phyloP scores from a whole-genome alignment of 2,888 invertebrate species.

The Bombylius discolor region DNA sequence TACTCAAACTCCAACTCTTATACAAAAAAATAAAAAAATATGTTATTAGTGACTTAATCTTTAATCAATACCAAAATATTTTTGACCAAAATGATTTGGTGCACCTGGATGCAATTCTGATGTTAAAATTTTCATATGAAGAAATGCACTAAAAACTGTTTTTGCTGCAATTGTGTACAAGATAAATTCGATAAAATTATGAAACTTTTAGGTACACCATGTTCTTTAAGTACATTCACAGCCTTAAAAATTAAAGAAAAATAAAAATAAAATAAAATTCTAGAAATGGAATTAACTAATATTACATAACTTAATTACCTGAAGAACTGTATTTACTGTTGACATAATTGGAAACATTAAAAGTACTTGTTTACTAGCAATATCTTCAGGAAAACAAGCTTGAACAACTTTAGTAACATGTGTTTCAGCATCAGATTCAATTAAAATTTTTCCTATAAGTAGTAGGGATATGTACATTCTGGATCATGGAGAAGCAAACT shows the following conservation, averaged over 20 bases:
- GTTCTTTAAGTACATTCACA: constrained; percentile 84
- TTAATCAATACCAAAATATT: constrained; percentile 96
- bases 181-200: constrained; percentile 96
- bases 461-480: too few species aligned
- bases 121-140: constrained; percentile 86
- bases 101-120: constrained; percentile 91
- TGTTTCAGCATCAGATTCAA: constrained; percentile 91
- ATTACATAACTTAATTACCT: constrained; percentile 39
- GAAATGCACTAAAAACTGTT: constrained; percentile 71
- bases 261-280: not conserved
- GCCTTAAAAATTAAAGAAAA: constrained; percentile 47
- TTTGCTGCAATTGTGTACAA: constrained; percentile 81
- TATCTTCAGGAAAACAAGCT: constrained; percentile 94
- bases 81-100: constrained; percentile 96
- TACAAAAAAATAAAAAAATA: too few species aligned
- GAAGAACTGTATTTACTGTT: constrained; percentile 89
- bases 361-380: constrained; percentile 72
- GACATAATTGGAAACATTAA: constrained; percentile 99
- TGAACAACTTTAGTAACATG: constrained; percentile 95
- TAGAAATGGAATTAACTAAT: too few species aligned
- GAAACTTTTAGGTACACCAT: constrained; percentile 84
- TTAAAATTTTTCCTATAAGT: constrained; percentile 97
- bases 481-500: too few species aligned
- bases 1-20: too few species aligned
- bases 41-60: not conserved